Conservation (phyloP, 2,113 vertebrate genomes). For the Chamaea fasciata region DNA sequence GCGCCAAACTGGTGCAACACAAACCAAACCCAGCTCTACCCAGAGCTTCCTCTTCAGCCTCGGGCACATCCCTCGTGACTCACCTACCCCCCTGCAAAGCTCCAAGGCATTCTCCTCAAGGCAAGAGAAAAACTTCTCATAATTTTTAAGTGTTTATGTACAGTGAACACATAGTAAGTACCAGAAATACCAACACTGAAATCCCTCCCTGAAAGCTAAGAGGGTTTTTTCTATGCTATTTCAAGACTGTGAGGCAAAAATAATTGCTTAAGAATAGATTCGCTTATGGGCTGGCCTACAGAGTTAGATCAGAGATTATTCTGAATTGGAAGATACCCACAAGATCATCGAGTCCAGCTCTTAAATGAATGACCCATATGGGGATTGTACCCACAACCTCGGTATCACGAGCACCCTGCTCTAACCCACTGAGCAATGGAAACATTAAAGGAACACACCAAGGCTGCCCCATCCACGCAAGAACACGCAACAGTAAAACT, state of each 20-base stretch:
- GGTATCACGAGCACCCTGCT: accelerated
- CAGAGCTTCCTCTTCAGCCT: not conserved
- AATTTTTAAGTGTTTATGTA: not conserved
- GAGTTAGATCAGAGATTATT: not conserved
- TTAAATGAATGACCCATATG: not conserved
- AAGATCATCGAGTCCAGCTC: not conserved
- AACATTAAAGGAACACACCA: not conserved
- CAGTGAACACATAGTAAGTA: not conserved
- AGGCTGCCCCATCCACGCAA: no score
- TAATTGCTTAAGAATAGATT: not conserved
- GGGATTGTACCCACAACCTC: not conserved
- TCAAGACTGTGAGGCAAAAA: not conserved
- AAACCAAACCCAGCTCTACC: not conserved
- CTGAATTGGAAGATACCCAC: not conserved
- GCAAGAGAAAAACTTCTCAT: not conserved
- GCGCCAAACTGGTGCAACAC: not conserved
- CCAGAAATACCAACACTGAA: not conserved
- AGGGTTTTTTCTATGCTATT: not conserved
- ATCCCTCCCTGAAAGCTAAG: not conserved
- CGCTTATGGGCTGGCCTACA: not conserved
- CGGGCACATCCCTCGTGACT: not conserved
- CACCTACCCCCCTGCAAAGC: not conserved
- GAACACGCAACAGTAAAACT: not conserved
- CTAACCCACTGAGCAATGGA: not conserved
- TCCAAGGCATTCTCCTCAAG: not conserved